Conservation (phyloP, 2,888 invertebrate species). For the Sarcophaga caerulescens region DNA sequence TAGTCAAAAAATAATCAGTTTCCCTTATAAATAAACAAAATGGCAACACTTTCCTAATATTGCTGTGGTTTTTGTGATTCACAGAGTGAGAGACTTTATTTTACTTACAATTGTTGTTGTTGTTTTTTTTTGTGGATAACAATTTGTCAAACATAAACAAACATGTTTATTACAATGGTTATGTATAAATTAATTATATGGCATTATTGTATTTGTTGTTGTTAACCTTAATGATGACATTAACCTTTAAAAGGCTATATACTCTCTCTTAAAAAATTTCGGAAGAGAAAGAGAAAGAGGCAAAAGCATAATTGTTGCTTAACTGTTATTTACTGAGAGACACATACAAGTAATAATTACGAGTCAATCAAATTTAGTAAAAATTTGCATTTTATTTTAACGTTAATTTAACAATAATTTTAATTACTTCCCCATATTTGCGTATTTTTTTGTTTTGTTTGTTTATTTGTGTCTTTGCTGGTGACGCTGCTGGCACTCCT, state of each 20-base stretch:
- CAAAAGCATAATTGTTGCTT: not conserved
- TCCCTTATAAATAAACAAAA: no score
- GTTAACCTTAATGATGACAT: constrained; percentile 16
- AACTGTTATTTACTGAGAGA: not conserved
- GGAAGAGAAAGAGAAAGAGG: not conserved
- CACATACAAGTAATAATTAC: not conserved
- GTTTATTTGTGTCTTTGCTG: not conserved
- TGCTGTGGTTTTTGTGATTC: not conserved
- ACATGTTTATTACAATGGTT: not conserved
- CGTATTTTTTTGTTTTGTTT: not conserved
- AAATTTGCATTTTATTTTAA: not conserved
- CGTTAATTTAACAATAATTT: not conserved
- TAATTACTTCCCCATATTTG: constrained; percentile 37
- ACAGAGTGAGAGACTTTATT: not conserved
- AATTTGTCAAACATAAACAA: no score
- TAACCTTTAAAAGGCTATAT: constrained; percentile 34
- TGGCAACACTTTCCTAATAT: no score
- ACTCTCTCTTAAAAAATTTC: not conserved
- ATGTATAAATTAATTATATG: no score
- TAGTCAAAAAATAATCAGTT: no score
- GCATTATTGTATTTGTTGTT: not conserved
- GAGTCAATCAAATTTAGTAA: not conserved
- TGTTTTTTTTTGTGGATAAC: no score
- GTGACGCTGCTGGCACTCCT: constrained; percentile 9
- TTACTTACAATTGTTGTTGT: not conserved